These are phyloP conservation scores for Phlogophora meticulosa DNA, from an alignment of 2,888 invertebrate species.

Conservation along the genomic window DNA sequence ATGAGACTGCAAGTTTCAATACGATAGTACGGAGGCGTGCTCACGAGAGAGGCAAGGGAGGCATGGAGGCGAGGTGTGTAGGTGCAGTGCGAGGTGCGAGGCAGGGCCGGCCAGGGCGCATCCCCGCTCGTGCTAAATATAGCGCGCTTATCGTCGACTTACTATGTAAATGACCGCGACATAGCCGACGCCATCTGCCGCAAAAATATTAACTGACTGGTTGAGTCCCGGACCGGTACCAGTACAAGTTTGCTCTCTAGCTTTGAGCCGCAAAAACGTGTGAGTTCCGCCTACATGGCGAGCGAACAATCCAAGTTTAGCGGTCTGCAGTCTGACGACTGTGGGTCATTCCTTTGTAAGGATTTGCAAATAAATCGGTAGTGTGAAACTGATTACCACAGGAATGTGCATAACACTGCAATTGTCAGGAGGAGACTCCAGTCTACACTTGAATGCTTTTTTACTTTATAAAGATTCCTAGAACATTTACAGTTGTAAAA, in stretches of 20 bases:
- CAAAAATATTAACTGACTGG: slow-evolving; percentile 85
- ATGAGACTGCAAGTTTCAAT: slow-evolving; percentile 4
- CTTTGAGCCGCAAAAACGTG: slow-evolving; percentile 82
- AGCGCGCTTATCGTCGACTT: slow-evolving; percentile 89
- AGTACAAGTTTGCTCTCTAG: slow-evolving; percentile 79
- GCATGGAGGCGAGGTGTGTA: slow-evolving; percentile 71
- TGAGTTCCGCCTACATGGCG: slow-evolving; percentile 81
- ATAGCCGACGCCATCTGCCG: slow-evolving; percentile 86
- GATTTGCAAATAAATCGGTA: slow-evolving; percentile 19
- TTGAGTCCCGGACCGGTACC: slow-evolving; percentile 78
- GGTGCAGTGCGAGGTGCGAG: slow-evolving; percentile 77
- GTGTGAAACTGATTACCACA: slow-evolving; percentile 2
- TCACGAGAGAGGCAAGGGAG: slow-evolving; percentile 48
- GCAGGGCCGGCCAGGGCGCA: slow-evolving; percentile 74
- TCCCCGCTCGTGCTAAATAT: slow-evolving; percentile 87
- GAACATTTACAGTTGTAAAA: background rate
- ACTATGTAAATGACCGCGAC: slow-evolving; percentile 90
- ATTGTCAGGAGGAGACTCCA: background rate
- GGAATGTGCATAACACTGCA: background rate
- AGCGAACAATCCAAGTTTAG: slow-evolving; percentile 45
- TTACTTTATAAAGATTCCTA: background rate
- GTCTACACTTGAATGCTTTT: background rate
- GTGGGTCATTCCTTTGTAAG: slow-evolving; percentile 18
- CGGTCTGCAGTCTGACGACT: slow-evolving; percentile 29
- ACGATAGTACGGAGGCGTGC: slow-evolving; percentile 33